Evolutionary conservation across 2,113 vertebrate genomes (phyloP), one percentile per base, ranked within the genome.

Genomic region (Crotalus viridis): DNA sequence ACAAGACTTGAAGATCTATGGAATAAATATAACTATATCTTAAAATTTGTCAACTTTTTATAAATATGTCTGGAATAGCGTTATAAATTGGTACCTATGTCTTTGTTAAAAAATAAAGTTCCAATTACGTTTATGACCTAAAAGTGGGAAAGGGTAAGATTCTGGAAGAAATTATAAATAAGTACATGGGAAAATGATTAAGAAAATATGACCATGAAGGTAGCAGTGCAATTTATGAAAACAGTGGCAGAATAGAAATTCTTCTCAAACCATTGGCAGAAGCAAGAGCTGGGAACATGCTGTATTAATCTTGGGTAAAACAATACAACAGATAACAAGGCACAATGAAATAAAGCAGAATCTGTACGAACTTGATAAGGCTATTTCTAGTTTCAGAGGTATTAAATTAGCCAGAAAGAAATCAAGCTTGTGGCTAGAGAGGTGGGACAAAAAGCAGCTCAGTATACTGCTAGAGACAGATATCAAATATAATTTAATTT

Each of bases 401-500:
- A 95, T 94, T 96, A 96, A 96, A 96, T 95, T 94, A 94, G 95
- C 28, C 10, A 90, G 92, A 88, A 92, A 88, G 92, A 94, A 85
- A 92, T 26, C 19, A 94, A 93, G 87, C 21, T 95, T 90, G 61
- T 93, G 1, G 2, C 54, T 81, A 22, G 91, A 92, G 91, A 87
- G 92, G 87, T 22, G 55, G 59, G 22, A 92, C 88, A 91, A 93
- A 96, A 92, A 96, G 86, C 28, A 90, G 88, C 52, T 93, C 74
- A 61, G 56, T 46, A 2, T 2, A 91, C 64, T 95, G 9, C 28
- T 74, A 94, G 21, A 91, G 92, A 90, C 94, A 95, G 43, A 91
- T 9, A 81, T 86, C 93, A 96, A 96, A 97, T 86, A 33, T 26
- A 88, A 94, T 95, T 96, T 95, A 93, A 22, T 95, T 96, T 95